These are phyloP conservation scores for Ips nitidus DNA, from an alignment of 1,140 invertebrate species.

Conservation along the genomic window DNA sequence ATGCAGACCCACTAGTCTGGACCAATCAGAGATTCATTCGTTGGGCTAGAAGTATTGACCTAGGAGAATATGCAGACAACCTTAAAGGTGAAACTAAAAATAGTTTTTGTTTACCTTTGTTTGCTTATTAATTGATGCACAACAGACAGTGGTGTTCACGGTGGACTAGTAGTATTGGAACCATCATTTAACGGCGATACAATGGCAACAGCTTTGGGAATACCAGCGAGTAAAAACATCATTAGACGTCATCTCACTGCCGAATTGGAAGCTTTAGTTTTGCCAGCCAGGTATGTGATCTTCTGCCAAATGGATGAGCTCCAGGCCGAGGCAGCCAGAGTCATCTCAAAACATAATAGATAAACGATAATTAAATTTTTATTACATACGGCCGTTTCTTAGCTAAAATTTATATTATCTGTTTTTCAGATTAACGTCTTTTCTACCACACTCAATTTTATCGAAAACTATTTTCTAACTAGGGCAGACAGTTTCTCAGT, in stretches of 20 bases:
- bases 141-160: conserved; percentile 88
- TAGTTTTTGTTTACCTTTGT: no score
- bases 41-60: conserved; percentile 90
- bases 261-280: conserved; percentile 85
- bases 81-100: conserved; percentile 70
- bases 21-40: conserved; percentile 91
- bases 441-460: no score
- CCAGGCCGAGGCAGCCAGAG: conserved; percentile 62
- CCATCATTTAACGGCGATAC: conserved; percentile 92
- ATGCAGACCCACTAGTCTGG: conserved; percentile 91
- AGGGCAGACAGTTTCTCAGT: no score
- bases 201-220: conserved; percentile 89
- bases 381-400: no score
- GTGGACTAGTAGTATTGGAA: conserved; percentile 88
- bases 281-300: conserved; percentile 87
- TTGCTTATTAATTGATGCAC: background rate
- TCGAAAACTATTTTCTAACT: no score
- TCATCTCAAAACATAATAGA: conserved; percentile 51
- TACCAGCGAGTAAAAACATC: conserved; percentile 91
- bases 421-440: no score
- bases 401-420: no score
- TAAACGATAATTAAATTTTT: conserved; percentile 38
- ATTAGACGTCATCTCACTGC: conserved; percentile 86
- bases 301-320: conserved; percentile 77
- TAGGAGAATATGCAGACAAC: conserved; percentile 91